Evolutionary conservation across 2,113 vertebrate species (phyloP), one percentile per base, ranked within the genome.

Genomic region (Lucifuga dentata): DNA sequence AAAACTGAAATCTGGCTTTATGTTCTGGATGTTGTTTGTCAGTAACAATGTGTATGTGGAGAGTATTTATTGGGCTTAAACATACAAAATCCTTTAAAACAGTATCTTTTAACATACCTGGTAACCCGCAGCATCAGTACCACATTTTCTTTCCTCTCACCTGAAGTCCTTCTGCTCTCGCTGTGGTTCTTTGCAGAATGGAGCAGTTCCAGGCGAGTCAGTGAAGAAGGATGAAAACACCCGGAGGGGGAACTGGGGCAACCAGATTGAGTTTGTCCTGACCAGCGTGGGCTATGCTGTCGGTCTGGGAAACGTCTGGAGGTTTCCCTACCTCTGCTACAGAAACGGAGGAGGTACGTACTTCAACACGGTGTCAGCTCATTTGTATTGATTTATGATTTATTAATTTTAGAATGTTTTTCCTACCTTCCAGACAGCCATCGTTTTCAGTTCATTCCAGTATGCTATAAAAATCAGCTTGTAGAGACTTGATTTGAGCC

Each of bases 271-370:
- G 94, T 99, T 99, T 85, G 94, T 99, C 78, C 94, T 99, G 84
- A 99, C 98, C 76, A 99, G 97, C 64, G 97, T 99, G 89, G 98
- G 98, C 83, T 99, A 99, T 46, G 98, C 98, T 33, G 98, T 99
- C 83, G 98, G 98, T 73, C 93, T 99, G 68, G 98, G 98, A 69
- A 99, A 99, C 8, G 98, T 99, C 83, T 99, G 98, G 97, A 95
- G 98, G 85, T 99, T 99, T 75, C 98, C 98, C 3, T 99, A 98
- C 88, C 98, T 99, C 88, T 99, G 98, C 94, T 99, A 99, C 89
- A 94, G 97, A 88, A 98, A 98, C 92, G 98, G 98, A 88, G 98
- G 98, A 95, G 98, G 98, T 99, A 68, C 0, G 53, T 2, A 76
- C 58, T 69, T 72, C 11, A n/a, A 36, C 2, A 5, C 4, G 51